Percentiles rank a stretch among this genome's conserved stretches.
Evolutionary conservation across 2,888 invertebrate genomes (phyloP).

Genomic region (Phortica magna): DNA sequence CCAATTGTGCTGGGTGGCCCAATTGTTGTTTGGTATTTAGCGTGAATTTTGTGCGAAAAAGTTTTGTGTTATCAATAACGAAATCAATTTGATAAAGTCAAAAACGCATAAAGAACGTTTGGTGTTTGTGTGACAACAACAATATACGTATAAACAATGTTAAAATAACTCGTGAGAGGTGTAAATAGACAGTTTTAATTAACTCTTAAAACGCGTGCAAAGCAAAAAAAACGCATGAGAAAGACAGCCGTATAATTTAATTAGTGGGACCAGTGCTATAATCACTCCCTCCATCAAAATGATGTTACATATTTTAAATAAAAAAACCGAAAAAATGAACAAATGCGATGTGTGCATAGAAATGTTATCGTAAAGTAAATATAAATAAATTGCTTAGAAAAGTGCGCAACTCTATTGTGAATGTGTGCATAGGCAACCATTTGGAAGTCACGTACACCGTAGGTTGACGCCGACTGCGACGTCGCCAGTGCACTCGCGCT

Average conservation of each 20-base stretch:
- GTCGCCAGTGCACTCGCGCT: background rate
- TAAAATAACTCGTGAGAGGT: no score
- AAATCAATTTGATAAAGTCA: no score
- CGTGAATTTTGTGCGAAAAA: no score
- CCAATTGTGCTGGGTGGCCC: no score
- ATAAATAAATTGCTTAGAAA: background rate
- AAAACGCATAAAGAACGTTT: no score
- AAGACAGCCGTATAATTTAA: background rate
- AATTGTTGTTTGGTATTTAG: no score
- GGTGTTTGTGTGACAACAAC: no score
- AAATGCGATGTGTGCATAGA: background rate
- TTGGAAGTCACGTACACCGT: slow-evolving; percentile 15
- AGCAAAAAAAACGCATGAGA: background rate
- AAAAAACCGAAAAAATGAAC: background rate
- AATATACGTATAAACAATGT: no score
- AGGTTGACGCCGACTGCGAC: background rate
- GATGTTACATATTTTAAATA: background rate
- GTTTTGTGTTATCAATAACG: no score
- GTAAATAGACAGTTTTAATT: no score
- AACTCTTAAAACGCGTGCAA: background rate
- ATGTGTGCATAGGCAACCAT: slow-evolving; percentile 9
- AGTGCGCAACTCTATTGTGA: slow-evolving; percentile 23
- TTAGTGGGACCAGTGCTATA: background rate
- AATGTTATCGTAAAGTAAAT: background rate
- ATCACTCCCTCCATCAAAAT: background rate